Evolutionary conservation across 2,888 invertebrate genomes (phyloP).

Genomic region (Agrotis exclamationis): DNA sequence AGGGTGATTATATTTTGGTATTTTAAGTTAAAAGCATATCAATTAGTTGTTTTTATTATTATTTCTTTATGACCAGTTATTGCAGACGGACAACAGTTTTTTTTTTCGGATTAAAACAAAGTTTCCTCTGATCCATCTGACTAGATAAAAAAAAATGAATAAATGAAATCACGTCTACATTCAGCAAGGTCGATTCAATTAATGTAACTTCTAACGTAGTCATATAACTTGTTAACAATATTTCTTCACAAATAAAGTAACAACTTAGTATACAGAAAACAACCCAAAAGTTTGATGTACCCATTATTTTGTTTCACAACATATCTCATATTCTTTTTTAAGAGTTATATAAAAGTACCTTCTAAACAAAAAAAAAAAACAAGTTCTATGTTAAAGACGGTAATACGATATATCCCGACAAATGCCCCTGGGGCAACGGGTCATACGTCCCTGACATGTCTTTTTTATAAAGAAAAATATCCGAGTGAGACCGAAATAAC

Average conservation of each 20-base stretch:
- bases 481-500: conserved; percentile 28
- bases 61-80: too few species aligned
- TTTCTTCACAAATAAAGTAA: neutral
- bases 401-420: conserved; percentile 49
- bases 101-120: too few species aligned
- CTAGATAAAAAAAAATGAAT: too few species aligned
- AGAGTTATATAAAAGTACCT: conserved; percentile 19
- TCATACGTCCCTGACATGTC: conserved; percentile 53
- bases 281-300: conserved; percentile 29
- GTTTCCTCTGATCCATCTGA: too few species aligned
- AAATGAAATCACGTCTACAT: neutral
- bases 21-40: too few species aligned
- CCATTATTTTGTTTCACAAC: conserved; percentile 37
- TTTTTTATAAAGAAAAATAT: conserved; percentile 61
- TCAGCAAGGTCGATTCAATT: conserved; percentile 3
- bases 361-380: conserved; percentile 28
- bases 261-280: conserved; percentile 5
- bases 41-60: too few species aligned
- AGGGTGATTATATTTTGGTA: neutral
- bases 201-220: conserved; percentile 2
- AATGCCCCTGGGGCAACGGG: conserved; percentile 53
- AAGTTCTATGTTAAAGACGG: conserved; percentile 49
- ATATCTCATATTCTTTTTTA: conserved; percentile 26
- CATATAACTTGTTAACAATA: conserved; percentile 14
- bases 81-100: too few species aligned